phyloP scores from a whole-genome alignment of 1,140 invertebrate genomes.

The Apocrypta bakeri region DNA sequence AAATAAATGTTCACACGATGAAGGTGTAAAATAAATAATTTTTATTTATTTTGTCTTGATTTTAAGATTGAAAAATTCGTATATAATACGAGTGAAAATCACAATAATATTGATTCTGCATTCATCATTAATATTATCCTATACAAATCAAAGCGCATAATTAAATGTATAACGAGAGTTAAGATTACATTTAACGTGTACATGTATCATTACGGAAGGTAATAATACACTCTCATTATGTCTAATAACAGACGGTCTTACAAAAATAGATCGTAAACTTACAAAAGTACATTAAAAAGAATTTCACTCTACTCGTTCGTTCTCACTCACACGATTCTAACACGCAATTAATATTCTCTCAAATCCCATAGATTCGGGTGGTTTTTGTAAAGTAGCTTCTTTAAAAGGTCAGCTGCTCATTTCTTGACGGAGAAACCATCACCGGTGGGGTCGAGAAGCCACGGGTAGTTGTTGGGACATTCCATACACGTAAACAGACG shows the following conservation, averaged over 20 bases:
- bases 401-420: slow-evolving; percentile 43
- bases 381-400: too few relatives aligned
- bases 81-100: slow-evolving; percentile 52
- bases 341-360: too few relatives aligned
- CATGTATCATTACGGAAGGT: not conserved
- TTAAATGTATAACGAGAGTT: slow-evolving; percentile 20
- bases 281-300: not conserved
- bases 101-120: slow-evolving; percentile 54
- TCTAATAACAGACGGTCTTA: slow-evolving; percentile 6
- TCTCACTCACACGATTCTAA: too few relatives aligned
- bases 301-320: too few relatives aligned
- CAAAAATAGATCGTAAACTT: slow-evolving; percentile 15
- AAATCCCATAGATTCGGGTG: too few relatives aligned
- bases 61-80: slow-evolving; percentile 51
- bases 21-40: slow-evolving; percentile 57
- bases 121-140: slow-evolving; percentile 37
- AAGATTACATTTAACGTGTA: slow-evolving; percentile 20
- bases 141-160: slow-evolving; percentile 19
- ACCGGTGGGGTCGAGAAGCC: slow-evolving; percentile 95
- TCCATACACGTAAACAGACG: slow-evolving; percentile 96
- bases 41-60: slow-evolving; percentile 54
- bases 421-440: slow-evolving; percentile 91
- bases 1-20: not conserved
- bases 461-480: slow-evolving; percentile 96
- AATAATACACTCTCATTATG: slow-evolving; percentile 12